Conservation (phyloP, 2,797 vertebrate genomes). For the Crotalus adamanteus region DNA sequence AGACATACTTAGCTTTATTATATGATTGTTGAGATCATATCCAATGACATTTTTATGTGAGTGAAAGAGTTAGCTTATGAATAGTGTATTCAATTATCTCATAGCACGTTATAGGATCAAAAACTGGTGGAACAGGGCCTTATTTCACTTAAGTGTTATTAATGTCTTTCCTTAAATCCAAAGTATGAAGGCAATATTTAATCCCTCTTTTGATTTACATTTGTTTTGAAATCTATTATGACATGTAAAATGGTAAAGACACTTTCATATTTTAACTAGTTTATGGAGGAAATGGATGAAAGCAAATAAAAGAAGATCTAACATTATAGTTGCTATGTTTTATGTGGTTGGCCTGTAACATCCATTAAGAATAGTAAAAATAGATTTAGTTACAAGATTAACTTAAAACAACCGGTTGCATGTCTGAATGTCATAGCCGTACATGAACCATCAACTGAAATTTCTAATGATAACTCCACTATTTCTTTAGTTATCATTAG, state of each 20-base stretch:
- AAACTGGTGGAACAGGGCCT: constrained; percentile 44
- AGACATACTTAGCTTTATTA: constrained; percentile 67
- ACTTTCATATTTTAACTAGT: not conserved
- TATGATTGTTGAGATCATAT: constrained; percentile 61
- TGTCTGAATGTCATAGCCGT: not conserved
- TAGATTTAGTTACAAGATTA: not conserved
- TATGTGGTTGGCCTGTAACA: not conserved
- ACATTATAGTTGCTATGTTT: not conserved
- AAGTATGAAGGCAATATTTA: constrained; percentile 18
- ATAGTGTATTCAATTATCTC: constrained; percentile 23
- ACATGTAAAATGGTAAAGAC: not conserved
- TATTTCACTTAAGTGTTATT: constrained; percentile 36
- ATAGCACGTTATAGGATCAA: not conserved
- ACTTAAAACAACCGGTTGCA: not conserved
- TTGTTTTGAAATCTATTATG: not conserved
- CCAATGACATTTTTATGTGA: constrained; percentile 53
- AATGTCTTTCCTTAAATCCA: constrained; percentile 44
- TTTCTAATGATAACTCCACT: not conserved
- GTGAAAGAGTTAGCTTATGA: constrained; percentile 52
- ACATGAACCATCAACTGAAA: not conserved
- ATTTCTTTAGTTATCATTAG: too few relatives aligned
- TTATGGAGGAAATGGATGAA: not conserved
- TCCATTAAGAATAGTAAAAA: not conserved
- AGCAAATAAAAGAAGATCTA: not conserved
- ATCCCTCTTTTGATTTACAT: not conserved